Conservation (phyloP, 2,797 vertebrate species). For the Phataginus tricuspis region DNA sequence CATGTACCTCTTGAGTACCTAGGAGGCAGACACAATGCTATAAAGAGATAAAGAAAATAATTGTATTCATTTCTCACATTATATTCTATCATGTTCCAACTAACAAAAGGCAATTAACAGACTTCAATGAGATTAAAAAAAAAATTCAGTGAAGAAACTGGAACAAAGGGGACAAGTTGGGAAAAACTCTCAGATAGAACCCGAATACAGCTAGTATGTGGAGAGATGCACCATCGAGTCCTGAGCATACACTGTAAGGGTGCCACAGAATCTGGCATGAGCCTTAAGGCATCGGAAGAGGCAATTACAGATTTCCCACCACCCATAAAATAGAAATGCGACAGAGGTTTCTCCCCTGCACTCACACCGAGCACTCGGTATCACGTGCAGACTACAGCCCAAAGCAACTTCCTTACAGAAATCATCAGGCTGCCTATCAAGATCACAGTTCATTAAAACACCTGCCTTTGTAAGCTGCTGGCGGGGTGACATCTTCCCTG, state of each 20-base stretch:
- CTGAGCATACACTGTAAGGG: neutral
- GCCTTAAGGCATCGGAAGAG: neutral
- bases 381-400: neutral
- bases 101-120: conserved; percentile 15
- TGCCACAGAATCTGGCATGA: neutral
- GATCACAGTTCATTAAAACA: neutral
- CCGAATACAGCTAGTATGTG: neutral
- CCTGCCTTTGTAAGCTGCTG: neutral
- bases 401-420: neutral
- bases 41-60: neutral
- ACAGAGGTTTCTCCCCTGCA: neutral
- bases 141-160: neutral
- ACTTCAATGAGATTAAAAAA: neutral
- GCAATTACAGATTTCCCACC: neutral
- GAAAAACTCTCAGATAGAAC: neutral
- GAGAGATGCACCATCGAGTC: neutral
- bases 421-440: neutral
- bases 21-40: neutral
- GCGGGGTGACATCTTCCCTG: too few relatives aligned
- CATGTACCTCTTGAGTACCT: neutral
- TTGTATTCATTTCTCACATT: conserved; percentile 37
- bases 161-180: neutral
- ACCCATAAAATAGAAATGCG: neutral
- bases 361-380: neutral
- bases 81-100: neutral